Conservation (phyloP, 37 sponge, comb jelly and placozoan species). For the Dysidea cf. avara region DNA sequence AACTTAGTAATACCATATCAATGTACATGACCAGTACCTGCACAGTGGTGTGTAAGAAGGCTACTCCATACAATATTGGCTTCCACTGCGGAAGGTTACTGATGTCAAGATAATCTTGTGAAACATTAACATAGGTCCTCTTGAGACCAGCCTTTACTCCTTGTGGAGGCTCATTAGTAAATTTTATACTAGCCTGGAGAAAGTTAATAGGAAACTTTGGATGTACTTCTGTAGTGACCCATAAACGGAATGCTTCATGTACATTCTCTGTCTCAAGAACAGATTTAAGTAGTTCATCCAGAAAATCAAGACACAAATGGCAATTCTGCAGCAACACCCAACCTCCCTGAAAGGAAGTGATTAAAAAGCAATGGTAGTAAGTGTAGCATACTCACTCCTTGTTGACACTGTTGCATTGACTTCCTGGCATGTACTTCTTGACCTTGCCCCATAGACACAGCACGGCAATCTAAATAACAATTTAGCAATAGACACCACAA, state of each 20-base stretch:
- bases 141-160: constrained; percentile 98
- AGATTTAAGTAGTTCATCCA: constrained; percentile 89
- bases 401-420: constrained; percentile 83
- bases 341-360: constrained; percentile 83
- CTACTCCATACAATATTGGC: constrained; percentile 92
- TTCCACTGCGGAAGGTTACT: constrained; percentile 98
- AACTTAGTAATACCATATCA: too few relatives aligned
- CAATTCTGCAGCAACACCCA: constrained; percentile 99
- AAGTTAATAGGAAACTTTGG: constrained; percentile 96
- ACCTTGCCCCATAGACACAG: constrained; percentile 99
- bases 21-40: constrained; percentile 33
- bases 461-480: constrained; percentile 10
- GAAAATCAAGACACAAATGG: constrained; percentile 94
- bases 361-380: too few relatives aligned
- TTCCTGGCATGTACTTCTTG: constrained; percentile 98
- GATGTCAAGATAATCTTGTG: constrained; percentile 96
- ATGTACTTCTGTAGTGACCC: constrained; percentile 99
- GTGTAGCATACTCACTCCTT: constrained; percentile 16
- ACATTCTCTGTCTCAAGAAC: constrained; percentile 92
- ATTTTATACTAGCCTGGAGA: constrained; percentile 95
- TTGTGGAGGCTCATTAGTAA: constrained; percentile 98
- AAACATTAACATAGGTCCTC: constrained; percentile 92
- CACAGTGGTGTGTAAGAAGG: constrained; percentile 99
- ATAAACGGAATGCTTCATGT: constrained; percentile 87
- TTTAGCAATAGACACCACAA: too few relatives aligned